These are phyloP conservation scores for Nomada goodeniana DNA, from an alignment of 2,888 invertebrate genomes.

Conservation along the genomic window DNA sequence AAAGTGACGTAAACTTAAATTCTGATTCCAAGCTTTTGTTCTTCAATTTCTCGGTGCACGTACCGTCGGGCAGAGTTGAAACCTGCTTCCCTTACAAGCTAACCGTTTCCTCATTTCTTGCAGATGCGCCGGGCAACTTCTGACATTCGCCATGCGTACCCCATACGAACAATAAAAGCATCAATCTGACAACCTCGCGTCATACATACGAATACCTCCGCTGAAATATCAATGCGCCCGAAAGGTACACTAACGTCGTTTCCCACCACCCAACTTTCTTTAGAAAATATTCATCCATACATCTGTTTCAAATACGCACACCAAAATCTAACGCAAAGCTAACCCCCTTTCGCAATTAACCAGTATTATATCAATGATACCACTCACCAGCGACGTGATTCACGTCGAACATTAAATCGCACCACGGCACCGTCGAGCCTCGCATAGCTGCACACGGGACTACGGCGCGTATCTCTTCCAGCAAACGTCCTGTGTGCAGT, in stretches of 20 bases:
- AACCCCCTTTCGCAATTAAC: background rate
- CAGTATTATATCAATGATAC: background rate
- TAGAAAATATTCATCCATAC: too few relatives aligned
- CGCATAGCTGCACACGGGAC: conserved; percentile 1
- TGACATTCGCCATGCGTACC: background rate
- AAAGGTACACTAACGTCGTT: too few relatives aligned
- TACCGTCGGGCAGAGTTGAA: background rate
- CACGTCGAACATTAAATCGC: background rate
- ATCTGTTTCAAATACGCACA: background rate
- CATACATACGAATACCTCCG: background rate
- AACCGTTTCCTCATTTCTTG: background rate
- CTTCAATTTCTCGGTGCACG: background rate
- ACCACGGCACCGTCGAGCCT: background rate
- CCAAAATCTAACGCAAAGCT: background rate
- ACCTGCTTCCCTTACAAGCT: background rate
- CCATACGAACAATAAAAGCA: background rate
- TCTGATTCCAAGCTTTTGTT: background rate
- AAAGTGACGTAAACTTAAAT: background rate
- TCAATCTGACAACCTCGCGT: background rate
- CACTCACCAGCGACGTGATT: background rate
- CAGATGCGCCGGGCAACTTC: background rate
- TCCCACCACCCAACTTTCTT: too few relatives aligned
- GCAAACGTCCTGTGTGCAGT: background rate
- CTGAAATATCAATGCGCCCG: too few relatives aligned
- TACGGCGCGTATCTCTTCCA: background rate